phyloP scores from a whole-genome alignment of 2,113 vertebrate genomes.

The Aspiorhynchus laticeps region DNA sequence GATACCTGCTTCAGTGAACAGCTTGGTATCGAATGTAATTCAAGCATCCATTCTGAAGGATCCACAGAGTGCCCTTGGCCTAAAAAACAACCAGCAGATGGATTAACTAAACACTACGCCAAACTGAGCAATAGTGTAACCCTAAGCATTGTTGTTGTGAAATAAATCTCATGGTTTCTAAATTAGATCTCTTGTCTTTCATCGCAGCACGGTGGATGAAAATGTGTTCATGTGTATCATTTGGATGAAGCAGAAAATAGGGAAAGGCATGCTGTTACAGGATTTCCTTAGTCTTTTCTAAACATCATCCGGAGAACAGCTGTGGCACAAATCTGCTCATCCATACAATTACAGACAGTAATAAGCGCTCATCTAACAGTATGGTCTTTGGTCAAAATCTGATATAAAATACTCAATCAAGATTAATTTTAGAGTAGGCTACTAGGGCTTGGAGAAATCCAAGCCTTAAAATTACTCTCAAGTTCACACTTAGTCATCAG shows the following conservation, averaged over 20 bases:
- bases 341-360: slow-evolving; percentile 29
- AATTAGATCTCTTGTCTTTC: slow-evolving; percentile 37
- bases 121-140: slow-evolving; percentile 19
- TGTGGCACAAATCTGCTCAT: slow-evolving; percentile 4
- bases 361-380: slow-evolving; percentile 30
- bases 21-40: slow-evolving; percentile 38
- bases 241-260: slow-evolving; percentile 15
- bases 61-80: slow-evolving; percentile 14
- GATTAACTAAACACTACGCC: slow-evolving; percentile 1
- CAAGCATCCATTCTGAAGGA: slow-evolving; percentile 37
- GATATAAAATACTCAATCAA: slow-evolving; percentile 13
- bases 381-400: slow-evolving; percentile 15
- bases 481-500: not conserved
- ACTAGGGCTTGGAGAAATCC: not conserved
- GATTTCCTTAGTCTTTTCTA: slow-evolving; percentile 13
- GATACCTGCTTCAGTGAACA: slow-evolving; percentile 51
- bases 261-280: slow-evolving; percentile 17
- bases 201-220: slow-evolving; percentile 18
- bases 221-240: slow-evolving; percentile 20
- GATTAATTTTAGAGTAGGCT: slow-evolving; percentile 8
- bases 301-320: slow-evolving; percentile 15
- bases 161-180: not conserved
- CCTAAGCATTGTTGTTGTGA: not conserved
- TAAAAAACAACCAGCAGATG: slow-evolving; percentile 30
- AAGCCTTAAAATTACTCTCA: not conserved